These are phyloP conservation scores for Anas acuta DNA, from an alignment of 2,797 vertebrate genomes.

Conservation along the genomic window DNA sequence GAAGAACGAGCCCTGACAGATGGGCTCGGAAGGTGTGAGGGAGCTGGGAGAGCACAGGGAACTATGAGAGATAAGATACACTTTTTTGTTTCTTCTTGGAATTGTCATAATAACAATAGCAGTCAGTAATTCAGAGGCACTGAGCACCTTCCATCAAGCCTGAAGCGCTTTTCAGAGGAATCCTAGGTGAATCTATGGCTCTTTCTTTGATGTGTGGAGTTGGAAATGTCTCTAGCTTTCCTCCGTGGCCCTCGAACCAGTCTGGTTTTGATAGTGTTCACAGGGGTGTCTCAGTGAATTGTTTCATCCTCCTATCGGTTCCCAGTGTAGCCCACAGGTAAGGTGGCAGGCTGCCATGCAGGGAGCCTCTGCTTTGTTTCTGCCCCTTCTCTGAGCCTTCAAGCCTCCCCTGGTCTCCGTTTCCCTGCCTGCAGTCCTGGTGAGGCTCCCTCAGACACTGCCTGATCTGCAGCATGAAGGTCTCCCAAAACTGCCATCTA, in stretches of 20 bases:
- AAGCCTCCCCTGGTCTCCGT: not conserved
- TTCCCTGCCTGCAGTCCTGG: not conserved
- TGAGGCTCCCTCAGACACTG: not conserved
- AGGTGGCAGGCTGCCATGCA: not conserved
- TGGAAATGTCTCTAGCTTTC: not conserved
- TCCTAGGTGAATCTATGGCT: not conserved
- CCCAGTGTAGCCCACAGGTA: not conserved
- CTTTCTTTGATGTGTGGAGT: not conserved
- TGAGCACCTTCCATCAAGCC: constrained; percentile 1
- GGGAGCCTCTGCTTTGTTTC: not conserved
- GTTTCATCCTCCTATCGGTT: not conserved
- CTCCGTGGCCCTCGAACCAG: not conserved
- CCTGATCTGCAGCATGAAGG: not conserved
- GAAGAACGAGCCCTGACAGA: constrained; percentile 54
- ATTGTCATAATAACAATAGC: not conserved
- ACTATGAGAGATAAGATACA: not conserved
- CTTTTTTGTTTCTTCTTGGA: not conserved
- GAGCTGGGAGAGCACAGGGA: not conserved
- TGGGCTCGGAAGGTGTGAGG: constrained; percentile 46
- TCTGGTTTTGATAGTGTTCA: not conserved
- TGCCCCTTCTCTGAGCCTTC: not conserved
- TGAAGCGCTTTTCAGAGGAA: constrained; percentile 7
- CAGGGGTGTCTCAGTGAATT: not conserved
- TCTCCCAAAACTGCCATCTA: constrained; percentile 3
- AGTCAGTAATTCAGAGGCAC: constrained; percentile 39